Evolutionary conservation across 1,140 invertebrate species (phyloP).

Genomic region (Acromyrmex charruanus): DNA sequence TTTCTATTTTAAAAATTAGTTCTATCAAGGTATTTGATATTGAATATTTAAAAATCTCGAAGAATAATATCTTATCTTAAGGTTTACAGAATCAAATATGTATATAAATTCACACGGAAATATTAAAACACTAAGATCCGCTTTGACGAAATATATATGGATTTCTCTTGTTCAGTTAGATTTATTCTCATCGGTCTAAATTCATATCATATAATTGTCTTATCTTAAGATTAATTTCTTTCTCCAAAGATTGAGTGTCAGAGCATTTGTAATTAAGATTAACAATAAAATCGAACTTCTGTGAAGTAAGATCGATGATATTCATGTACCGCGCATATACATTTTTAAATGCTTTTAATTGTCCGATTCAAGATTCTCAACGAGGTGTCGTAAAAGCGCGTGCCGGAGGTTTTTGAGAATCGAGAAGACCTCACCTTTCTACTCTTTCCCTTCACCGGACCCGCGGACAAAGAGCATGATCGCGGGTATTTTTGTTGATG

Average conservation of each 20-base stretch:
- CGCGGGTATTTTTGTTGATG: slow-evolving; percentile 73
- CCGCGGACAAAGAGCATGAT: slow-evolving; percentile 46
- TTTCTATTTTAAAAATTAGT: not conserved
- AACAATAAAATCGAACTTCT: too few relatives aligned
- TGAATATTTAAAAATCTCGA: not conserved
- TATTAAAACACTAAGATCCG: too few relatives aligned
- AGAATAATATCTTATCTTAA: not conserved
- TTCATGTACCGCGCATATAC: not conserved
- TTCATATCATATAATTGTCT: not conserved
- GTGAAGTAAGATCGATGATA: slow-evolving; percentile 4
- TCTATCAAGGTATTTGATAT: not conserved
- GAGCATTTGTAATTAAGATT: slow-evolving; percentile 30
- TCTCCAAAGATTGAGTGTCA: not conserved
- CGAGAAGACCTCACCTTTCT: not conserved
- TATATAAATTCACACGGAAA: too few relatives aligned
- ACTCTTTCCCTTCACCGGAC: not conserved
- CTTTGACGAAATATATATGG: too few relatives aligned
- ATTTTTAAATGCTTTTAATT: slow-evolving; percentile 58
- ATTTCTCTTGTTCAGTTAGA: too few relatives aligned
- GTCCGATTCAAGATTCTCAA: not conserved
- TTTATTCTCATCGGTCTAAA: too few relatives aligned
- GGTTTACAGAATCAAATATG: too few relatives aligned
- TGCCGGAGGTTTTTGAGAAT: slow-evolving; percentile 63
- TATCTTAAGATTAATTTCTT: not conserved
- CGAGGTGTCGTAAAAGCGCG: slow-evolving; percentile 63